Evolutionary conservation across 2,113 vertebrate genomes (phyloP).

Genomic region (Phaethon lepturus): DNA sequence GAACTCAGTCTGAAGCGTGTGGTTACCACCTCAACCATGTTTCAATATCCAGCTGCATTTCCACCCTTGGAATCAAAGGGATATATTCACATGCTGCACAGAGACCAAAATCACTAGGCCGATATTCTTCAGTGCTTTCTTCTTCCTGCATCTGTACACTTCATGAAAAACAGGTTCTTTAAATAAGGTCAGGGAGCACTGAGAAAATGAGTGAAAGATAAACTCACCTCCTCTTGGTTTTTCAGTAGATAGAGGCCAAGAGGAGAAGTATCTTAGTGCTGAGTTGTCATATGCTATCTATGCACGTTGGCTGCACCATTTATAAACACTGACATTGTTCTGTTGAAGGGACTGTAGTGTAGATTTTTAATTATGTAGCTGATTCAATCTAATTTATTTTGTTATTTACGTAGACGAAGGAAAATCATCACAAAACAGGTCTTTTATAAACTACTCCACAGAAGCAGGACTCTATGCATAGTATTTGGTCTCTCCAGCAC

Average conservation of each 20-base stretch:
- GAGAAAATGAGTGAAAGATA: not conserved
- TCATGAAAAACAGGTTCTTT: not conserved
- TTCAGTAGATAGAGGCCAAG: not conserved
- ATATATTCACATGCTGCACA: not conserved
- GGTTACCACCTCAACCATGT: not conserved
- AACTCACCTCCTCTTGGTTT: not conserved
- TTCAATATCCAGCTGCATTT: not conserved
- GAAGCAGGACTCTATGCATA: not conserved
- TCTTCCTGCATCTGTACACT: not conserved
- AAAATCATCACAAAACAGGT: not conserved
- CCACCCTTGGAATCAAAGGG: not conserved
- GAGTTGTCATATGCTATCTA: not conserved
- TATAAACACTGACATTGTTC: not conserved
- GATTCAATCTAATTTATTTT: not conserved
- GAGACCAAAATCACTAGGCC: not conserved
- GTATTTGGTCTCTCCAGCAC: not conserved
- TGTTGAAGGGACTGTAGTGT: not conserved
- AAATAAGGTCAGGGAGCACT: not conserved
- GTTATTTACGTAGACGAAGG: not conserved
- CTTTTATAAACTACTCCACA: not conserved
- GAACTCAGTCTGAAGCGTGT: not conserved
- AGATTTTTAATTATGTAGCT: not conserved
- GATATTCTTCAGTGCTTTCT: not conserved
- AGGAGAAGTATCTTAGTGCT: not conserved
- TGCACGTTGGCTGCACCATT: not conserved